phyloP scores from a whole-genome alignment of 2,113 vertebrate species.

The Antechinus flavipes region DNA sequence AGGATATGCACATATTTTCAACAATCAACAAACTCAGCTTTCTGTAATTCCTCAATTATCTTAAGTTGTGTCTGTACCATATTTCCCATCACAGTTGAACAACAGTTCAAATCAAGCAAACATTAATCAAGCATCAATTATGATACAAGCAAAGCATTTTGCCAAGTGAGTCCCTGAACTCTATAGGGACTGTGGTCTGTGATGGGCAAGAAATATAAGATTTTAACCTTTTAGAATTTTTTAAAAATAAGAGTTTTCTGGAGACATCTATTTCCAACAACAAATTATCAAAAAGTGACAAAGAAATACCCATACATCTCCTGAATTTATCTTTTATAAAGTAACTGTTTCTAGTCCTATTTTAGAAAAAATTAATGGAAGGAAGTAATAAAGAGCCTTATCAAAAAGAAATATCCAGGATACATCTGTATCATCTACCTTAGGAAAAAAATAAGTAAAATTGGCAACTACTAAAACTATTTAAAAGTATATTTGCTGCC shows the following conservation, averaged over 20 bases:
- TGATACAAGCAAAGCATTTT: neutral
- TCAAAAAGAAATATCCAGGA: conserved; percentile 23
- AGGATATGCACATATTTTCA: conserved; percentile 35
- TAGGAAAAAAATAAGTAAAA: conserved; percentile 11
- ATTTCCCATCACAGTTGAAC: neutral
- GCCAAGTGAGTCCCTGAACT: neutral
- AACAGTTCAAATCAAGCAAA: neutral
- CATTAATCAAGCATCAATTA: neutral
- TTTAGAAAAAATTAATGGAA: neutral
- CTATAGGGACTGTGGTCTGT: neutral
- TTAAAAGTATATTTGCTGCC: neutral
- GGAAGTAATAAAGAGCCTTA: conserved; percentile 22
- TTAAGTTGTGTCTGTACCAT: neutral
- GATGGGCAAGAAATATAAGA: neutral
- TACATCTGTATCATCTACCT: neutral
- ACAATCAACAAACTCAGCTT: neutral
- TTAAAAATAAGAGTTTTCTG: neutral
- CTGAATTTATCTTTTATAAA: neutral
- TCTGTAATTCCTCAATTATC: neutral
- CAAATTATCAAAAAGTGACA: conserved; percentile 30
- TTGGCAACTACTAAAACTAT: conserved; percentile 10
- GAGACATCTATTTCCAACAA: conserved; percentile 23
- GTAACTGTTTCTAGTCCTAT: conserved; percentile 15
- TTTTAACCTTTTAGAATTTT: neutral
- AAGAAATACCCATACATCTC: neutral